phyloP scores from a whole-genome alignment of 2,888 invertebrate species.

The Limnephilus marmoratus region DNA sequence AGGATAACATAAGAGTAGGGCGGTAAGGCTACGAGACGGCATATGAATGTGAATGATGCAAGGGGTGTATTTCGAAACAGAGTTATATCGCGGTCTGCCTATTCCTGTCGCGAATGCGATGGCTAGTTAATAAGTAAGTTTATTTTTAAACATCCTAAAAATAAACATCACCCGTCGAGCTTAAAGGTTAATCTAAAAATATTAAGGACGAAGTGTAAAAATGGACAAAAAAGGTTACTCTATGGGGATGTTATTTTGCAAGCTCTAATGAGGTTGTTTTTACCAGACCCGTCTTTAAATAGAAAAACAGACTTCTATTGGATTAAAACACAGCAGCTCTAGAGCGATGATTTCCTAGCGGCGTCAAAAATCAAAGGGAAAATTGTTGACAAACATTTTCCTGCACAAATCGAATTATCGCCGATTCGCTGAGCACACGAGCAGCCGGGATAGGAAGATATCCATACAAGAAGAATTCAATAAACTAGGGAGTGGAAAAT shows the following conservation, averaged over 20 bases:
- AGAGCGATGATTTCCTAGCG: neutral
- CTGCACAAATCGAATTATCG: conserved; percentile 3
- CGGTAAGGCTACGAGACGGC: too few relatives aligned
- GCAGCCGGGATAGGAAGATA: neutral
- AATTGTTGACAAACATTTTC: neutral
- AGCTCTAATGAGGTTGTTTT: neutral
- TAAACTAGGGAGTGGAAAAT: neutral
- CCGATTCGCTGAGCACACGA: neutral
- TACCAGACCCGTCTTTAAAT: neutral
- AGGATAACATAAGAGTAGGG: too few relatives aligned
- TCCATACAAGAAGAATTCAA: neutral
- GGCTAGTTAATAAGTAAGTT: neutral
- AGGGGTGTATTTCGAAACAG: too few relatives aligned
- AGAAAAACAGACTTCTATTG: neutral
- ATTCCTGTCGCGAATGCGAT: too few relatives aligned
- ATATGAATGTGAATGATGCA: too few relatives aligned
- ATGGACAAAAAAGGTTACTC: neutral
- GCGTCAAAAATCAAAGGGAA: conserved; percentile 2
- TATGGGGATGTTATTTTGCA: neutral
- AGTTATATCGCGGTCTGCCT: too few relatives aligned
- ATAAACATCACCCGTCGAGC: neutral
- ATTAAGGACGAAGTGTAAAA: neutral
- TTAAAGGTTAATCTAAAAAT: neutral
- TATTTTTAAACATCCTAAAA: neutral
- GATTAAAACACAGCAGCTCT: neutral